A percentile compares a stretch with the other conserved stretches of the same genome.
Conservation (phyloP, 1,140 invertebrate genomes). For the Teleopsis dalmanni region DNA sequence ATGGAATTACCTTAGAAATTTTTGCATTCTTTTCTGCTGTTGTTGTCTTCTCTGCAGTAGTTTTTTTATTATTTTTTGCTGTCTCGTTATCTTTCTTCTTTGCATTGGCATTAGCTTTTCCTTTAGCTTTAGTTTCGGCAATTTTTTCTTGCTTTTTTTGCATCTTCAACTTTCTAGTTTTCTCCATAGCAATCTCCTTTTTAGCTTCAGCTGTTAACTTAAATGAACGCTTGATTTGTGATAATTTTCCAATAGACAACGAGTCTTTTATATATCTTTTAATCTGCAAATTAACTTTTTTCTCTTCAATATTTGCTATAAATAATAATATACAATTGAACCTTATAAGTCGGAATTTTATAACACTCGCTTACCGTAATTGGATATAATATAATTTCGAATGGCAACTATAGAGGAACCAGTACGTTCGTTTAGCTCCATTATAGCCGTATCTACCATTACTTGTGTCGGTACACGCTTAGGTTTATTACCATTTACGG, state of each 20-base stretch:
- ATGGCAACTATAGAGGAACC: conserved; percentile 9
- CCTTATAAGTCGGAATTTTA: no score
- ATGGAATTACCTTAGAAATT: no score
- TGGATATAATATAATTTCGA: conserved; percentile 4
- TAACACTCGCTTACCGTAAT: not conserved
- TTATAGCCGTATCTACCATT: conserved; percentile 5
- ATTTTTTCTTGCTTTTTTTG: conserved; percentile 1
- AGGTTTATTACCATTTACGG: not conserved
- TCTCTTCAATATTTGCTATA: not conserved
- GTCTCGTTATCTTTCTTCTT: not conserved
- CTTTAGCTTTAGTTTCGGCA: not conserved
- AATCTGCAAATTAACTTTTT: no score
- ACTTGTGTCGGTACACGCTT: not conserved
- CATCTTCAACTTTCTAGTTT: conserved; percentile 17
- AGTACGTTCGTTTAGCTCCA: conserved; percentile 2
- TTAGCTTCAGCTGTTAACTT: conserved; percentile 14
- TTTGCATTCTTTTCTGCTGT: not conserved
- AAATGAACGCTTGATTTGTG: conserved; percentile 19
- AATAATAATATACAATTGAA: no score
- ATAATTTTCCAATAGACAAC: conserved; percentile 10
- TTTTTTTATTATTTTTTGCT: not conserved
- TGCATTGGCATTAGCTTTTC: not conserved
- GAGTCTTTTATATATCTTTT: conserved; percentile 9
- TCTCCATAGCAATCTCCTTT: conserved; percentile 1
- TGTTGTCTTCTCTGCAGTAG: not conserved